A percentile compares a stretch with the other conserved stretches of the same genome.
phyloP scores from a whole-genome alignment of 2,113 vertebrate genomes.

The Chaetodon auriga region DNA sequence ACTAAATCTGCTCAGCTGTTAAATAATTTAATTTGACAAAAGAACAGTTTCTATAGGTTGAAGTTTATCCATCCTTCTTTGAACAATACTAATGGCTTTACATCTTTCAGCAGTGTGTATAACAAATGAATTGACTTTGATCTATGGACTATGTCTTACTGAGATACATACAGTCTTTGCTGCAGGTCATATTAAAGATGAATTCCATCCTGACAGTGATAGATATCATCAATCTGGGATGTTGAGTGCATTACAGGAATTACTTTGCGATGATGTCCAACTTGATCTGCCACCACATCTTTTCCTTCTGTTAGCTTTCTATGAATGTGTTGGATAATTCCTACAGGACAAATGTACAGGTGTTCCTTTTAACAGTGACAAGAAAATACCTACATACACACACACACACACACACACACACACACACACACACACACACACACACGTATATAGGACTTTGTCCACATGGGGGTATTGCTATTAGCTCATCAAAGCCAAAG shows the following conservation, averaged over 20 bases:
- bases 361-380: not conserved
- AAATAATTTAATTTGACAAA: not conserved
- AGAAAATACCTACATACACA: not conserved
- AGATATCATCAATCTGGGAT: not conserved
- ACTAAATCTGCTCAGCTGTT: not conserved
- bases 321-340: constrained; percentile 3
- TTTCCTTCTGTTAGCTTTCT: not conserved
- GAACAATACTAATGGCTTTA: not conserved
- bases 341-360: not conserved
- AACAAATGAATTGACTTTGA: not conserved
- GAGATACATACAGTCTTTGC: not conserved
- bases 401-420: too few species aligned
- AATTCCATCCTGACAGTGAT: not conserved
- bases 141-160: not conserved
- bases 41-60: not conserved
- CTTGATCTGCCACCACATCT: not conserved
- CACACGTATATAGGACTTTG: too few species aligned
- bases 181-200: not conserved
- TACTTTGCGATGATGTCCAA: not conserved
- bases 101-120: not conserved
- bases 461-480: too few species aligned
- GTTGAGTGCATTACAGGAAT: not conserved
- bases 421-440: too few species aligned
- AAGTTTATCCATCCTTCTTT: not conserved
- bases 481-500: too few species aligned